These are phyloP conservation scores for Cantharis rufa DNA, from an alignment of 2,888 invertebrate genomes.

Conservation along the genomic window DNA sequence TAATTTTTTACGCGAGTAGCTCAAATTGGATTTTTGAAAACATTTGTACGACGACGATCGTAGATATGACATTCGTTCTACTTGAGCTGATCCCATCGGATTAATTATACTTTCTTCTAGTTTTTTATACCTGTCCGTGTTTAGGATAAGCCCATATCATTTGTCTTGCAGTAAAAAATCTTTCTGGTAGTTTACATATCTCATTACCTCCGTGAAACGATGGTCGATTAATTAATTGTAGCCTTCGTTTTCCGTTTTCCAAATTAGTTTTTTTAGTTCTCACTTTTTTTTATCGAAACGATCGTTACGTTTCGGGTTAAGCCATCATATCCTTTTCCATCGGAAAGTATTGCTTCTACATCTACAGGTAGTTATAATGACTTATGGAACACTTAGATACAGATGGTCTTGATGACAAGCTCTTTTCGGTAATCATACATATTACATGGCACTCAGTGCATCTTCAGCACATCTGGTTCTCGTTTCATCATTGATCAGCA, in stretches of 20 bases:
- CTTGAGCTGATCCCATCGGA: not conserved
- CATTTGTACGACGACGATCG: not conserved
- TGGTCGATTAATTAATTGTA: not conserved
- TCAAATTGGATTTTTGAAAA: not conserved
- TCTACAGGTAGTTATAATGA: slow-evolving; percentile 33
- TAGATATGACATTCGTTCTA: not conserved
- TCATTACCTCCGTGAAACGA: not conserved
- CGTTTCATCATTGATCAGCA: slow-evolving; percentile 28
- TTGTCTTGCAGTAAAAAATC: not conserved
- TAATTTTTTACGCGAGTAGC: not conserved
- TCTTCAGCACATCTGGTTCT: slow-evolving; percentile 29
- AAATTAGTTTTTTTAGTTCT: not conserved
- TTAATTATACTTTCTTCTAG: not conserved
- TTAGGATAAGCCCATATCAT: not conserved
- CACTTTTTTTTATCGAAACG: not conserved
- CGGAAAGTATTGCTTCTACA: slow-evolving; percentile 7
- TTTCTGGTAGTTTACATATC: not conserved
- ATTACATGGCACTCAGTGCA: slow-evolving; percentile 40
- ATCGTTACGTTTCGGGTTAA: not conserved
- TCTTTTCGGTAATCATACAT: slow-evolving; percentile 41
- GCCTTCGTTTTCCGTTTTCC: not conserved
- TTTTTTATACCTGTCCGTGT: not conserved
- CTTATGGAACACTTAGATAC: slow-evolving; percentile 39
- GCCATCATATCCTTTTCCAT: not conserved
- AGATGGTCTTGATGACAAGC: slow-evolving; percentile 38